Conservation (phyloP, 1,140 invertebrate genomes). For the Lanistes nyassanus region DNA sequence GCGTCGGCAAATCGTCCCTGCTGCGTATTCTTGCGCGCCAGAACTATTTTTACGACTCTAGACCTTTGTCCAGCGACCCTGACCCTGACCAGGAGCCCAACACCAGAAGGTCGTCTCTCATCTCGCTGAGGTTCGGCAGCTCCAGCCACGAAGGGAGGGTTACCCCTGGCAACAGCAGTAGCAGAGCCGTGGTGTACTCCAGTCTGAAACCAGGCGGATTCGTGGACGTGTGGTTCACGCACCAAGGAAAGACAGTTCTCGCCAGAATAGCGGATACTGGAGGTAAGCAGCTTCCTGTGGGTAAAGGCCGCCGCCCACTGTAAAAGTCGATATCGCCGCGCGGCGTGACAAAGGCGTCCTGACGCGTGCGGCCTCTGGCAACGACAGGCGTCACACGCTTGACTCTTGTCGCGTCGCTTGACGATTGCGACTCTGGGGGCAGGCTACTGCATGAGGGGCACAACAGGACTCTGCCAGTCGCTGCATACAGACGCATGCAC, state of each 20-base stretch:
- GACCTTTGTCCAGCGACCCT: not conserved
- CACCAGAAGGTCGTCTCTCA: not conserved
- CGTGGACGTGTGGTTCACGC: conserved; percentile 24
- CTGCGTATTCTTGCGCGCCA: conserved; percentile 7
- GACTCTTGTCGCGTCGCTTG: too few relatives aligned
- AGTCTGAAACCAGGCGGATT: conserved; percentile 18
- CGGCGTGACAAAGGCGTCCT: too few relatives aligned
- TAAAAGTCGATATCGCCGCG: too few relatives aligned
- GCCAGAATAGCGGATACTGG: conserved; percentile 24
- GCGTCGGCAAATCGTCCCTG: conserved; percentile 21
- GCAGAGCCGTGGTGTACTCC: conserved; percentile 5
- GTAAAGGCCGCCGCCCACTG: too few relatives aligned
- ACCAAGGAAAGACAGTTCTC: conserved; percentile 10
- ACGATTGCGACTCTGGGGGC: too few relatives aligned
- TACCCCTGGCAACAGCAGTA: not conserved
- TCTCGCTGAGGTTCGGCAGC: not conserved
- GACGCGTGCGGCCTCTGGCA: too few relatives aligned
- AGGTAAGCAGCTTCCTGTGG: not conserved
- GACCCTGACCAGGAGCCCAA: not conserved
- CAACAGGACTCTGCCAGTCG: too few relatives aligned
- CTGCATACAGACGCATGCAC: too few relatives aligned
- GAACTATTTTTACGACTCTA: not conserved
- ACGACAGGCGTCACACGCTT: too few relatives aligned
- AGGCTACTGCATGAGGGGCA: too few relatives aligned
- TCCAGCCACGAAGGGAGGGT: too few relatives aligned